Evolutionary conservation across 2,797 vertebrate genomes (phyloP).

Genomic region (Semotilus atromaculatus): DNA sequence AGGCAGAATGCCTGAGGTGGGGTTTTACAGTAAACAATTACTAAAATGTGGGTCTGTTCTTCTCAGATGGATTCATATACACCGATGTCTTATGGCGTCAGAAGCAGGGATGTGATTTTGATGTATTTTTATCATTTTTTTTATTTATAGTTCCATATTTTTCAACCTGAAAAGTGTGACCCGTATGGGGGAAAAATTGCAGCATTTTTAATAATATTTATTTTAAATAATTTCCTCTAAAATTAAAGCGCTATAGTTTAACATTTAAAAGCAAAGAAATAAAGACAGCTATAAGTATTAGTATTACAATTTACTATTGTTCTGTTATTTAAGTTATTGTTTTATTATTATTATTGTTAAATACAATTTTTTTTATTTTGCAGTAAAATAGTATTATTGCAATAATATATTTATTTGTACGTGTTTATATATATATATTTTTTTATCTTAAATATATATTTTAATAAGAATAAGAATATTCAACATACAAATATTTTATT

Average conservation of each 20-base stretch:
- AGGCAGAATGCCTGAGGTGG: not conserved
- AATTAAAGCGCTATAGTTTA: not conserved
- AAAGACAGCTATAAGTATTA: not conserved
- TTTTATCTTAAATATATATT: no score
- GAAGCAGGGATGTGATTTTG: not conserved
- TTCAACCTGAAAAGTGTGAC: not conserved
- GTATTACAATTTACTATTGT: not conserved
- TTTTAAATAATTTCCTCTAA: not conserved
- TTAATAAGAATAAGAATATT: not conserved
- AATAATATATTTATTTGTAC: not conserved
- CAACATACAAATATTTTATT: not conserved
- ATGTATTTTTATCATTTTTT: not conserved
- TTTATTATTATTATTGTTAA: not conserved
- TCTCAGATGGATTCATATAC: not conserved
- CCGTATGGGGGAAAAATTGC: not conserved
- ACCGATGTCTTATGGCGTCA: not conserved
- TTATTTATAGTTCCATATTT: not conserved
- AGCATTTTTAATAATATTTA: not conserved
- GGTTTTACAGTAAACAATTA: not conserved
- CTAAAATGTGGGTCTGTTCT: not conserved
- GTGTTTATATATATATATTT: not conserved
- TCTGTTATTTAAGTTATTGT: not conserved
- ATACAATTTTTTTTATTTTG: not conserved
- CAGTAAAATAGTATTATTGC: not conserved
- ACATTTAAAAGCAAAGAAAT: not conserved